A percentile compares a stretch with the other conserved stretches of the same genome.
These are phyloP conservation scores for Enteromius paludinosus DNA, from an alignment of 2,797 vertebrate genomes.

Conservation along the genomic window DNA sequence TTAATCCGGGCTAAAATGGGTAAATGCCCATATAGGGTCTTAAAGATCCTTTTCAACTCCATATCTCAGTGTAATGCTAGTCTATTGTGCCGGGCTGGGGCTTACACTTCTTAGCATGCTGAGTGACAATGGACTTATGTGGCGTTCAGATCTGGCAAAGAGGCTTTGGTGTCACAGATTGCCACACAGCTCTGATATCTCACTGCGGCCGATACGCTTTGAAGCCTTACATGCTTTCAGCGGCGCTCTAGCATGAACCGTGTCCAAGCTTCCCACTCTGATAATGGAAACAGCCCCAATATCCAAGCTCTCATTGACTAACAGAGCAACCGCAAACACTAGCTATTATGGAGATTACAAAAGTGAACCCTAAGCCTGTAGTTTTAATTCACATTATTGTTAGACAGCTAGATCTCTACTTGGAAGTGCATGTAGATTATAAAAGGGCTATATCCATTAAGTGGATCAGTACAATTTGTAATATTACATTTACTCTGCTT, in stretches of 20 bases:
- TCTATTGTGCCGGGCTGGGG: slow-evolving; percentile 68
- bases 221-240: slow-evolving; percentile 53
- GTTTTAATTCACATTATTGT: slow-evolving; percentile 77
- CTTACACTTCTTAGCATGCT: slow-evolving; percentile 74
- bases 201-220: slow-evolving; percentile 44
- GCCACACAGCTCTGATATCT: slow-evolving; percentile 53
- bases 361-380: slow-evolving; percentile 59
- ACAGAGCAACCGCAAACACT: slow-evolving; percentile 58
- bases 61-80: slow-evolving; percentile 52
- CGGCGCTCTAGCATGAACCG: slow-evolving; percentile 33
- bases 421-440: slow-evolving; percentile 71
- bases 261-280: slow-evolving; percentile 38
- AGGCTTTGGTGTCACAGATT: slow-evolving; percentile 61
- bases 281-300: slow-evolving; percentile 34
- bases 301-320: slow-evolving; percentile 33
- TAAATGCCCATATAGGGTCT: slow-evolving; percentile 65
- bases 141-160: slow-evolving; percentile 57
- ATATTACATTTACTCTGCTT: slow-evolving; percentile 56
- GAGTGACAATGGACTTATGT: slow-evolving; percentile 71
- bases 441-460: slow-evolving; percentile 69
- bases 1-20: slow-evolving; percentile 74
- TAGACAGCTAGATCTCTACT: slow-evolving; percentile 65
- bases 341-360: slow-evolving; percentile 70
- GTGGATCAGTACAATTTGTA: slow-evolving; percentile 70
- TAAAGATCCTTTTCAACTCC: slow-evolving; percentile 39